Base-by-base conservation (phyloP, 2,888 invertebrate species). In the Meta bourneti region DNA sequence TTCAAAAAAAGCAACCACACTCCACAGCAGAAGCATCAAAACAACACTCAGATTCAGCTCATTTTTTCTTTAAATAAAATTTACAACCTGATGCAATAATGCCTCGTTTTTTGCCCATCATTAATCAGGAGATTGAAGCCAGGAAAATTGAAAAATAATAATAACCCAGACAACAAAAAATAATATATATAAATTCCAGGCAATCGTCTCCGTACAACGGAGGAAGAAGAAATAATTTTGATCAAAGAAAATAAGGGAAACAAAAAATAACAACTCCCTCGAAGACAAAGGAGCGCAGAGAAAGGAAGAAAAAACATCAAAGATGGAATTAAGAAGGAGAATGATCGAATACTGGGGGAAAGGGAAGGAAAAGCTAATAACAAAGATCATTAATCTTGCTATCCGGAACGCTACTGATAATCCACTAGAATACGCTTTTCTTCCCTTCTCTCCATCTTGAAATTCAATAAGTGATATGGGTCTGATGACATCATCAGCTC, bases 401-500 rank as follows among this genome's bases (percentile, higher is more conserved):
- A 83, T 89, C 83, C 83, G 81, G 78, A 90, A 90, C 48, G 89
- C 83, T 77, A 84, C 89, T 90, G 89, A 84, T 90, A 90, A 90
- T 90, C 83, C 89, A 72, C 48, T 74, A 48, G 74, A 69, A 80
- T 61, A 69, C 80, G 74, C 75, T 89, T 89, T 89, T 82, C 80
- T 83, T 69, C 20, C 51, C 16, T 20, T 48, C 11, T 61, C 77
- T 69, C 84, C 79, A 84, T 90, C 89, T 90, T 78, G 89, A 90
- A 90, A 90, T 90, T 90, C 89, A 90, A 90, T 90, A 90, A 90
- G 83, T 83, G 84, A 90, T 90, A 90, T 90, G 89, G 89, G 70
- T 84, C 83, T 83, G 89, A 90, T 90, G 89, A 84, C 89, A 90
- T 90, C 89, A 83, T 90, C 89, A 84, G 83, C 71, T n/a, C 20